Evolutionary conservation across 1,140 invertebrate genomes (phyloP), one percentile per base, ranked within the genome.

Genomic region (Drosophila orosa): DNA sequence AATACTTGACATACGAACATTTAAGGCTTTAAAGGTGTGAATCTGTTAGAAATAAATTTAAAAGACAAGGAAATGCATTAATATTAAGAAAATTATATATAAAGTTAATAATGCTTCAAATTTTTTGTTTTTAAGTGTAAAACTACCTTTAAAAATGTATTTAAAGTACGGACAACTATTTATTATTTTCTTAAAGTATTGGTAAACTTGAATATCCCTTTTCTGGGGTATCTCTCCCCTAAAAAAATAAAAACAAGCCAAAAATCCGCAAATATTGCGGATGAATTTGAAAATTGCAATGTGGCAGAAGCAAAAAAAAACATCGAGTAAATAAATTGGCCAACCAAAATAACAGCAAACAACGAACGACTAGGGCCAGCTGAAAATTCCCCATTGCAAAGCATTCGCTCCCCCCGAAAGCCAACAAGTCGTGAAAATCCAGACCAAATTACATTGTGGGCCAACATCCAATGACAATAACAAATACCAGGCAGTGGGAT

Each of bases 261-360:
- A 39, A 55, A 69, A 61, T 9, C 56, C 42, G 52, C 69, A 76
- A 62, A 27, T 48, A 68, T 69, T 33, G 56, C 48, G 73, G 69
- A 81, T 74, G 69, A 81, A 72, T 86, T 86, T 65, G 65, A 67
- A 86, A 75, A 86, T 86, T 85, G 80, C 82, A 78, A 68, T 77
- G 81, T 77, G 72, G 67, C 61, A 44, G n/a, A 12, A 31, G 44
- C 40, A 61, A 27, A 72, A 42, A 52, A 4, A 45, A 45, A 45
- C 15, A 15, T 0, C 4, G 22, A 45, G 35, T 39, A 68, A 54
- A 68, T 68, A 68, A 68, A 68, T 68, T 66, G 65, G 35, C 22
- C 25, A 68, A 66, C 35, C 65, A 33, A 68, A 68, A 66, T 66
- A 68, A 27, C 45, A 27, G n/a, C 45, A 8, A 48, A 39, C 35